Evolutionary conservation across 1,140 invertebrate genomes (phyloP), one percentile per base, ranked within the genome.

Genomic region (Lineus longissimus): DNA sequence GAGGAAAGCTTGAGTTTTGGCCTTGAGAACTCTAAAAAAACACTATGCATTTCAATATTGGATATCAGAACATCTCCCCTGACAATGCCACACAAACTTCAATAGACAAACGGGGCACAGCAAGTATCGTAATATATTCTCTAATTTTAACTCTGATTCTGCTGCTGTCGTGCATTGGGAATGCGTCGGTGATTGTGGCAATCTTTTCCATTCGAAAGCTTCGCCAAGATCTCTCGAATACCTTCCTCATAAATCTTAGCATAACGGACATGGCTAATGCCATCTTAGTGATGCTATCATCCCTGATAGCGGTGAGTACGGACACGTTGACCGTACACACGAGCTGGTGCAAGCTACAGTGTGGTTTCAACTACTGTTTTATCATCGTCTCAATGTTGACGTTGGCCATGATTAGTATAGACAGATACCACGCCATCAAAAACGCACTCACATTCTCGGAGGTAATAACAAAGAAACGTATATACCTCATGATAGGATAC

Each of bases 361-460:
- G 78, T 63, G 71, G 69, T 2, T 56, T 69, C 11, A 81, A 81
- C 65, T 81, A 81, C 68, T 78, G 73, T 33, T 63, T 79, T 11
- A 80, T 80, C 40, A 79, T 80, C 17, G 73, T 76, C 9, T 80
- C 78, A 1, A 79, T 80, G 78, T 61, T 80, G 29, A 81, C 77
- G 7, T 67, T 81, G n/a, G 76, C 74, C 51, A 73, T 74, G 64
- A 79, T 81, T 36, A 73, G 75, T 40, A 67, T 79, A 2, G 79
- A 80, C 65, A 63, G 79, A 13, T 76, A 73, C 65, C 59, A 75
- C n/a, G 75, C 77, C 11, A 66, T 81, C 22, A 56, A 67, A 9
- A 57, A 74, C 54, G 71, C 81, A 0, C 60, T 82, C 17, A 63
- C 63, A 9, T 81, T 81, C 60, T 29, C 57, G 2, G n/a, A 40